These are phyloP conservation scores for Oreortyx pictus DNA, from an alignment of 2,797 vertebrate genomes.

Conservation along the genomic window DNA sequence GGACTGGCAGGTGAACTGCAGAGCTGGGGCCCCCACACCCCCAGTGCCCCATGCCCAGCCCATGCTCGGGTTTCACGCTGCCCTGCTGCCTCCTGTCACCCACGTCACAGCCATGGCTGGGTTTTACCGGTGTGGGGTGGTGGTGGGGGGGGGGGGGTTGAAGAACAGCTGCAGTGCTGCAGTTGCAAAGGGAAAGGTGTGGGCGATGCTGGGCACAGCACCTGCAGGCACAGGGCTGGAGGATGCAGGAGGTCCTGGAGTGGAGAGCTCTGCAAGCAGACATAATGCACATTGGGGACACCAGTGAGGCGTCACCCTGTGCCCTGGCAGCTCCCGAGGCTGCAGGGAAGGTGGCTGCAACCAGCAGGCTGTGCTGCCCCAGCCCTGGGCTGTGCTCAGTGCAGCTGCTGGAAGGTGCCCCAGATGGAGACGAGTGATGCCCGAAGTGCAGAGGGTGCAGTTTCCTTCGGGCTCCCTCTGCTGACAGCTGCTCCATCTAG, in stretches of 20 bases:
- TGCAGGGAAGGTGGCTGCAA: accelerated
- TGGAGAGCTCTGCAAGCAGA: not conserved
- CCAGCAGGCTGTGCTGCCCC: not conserved
- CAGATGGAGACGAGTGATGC: accelerated
- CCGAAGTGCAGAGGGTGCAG: accelerated
- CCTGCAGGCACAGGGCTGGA: not conserved
- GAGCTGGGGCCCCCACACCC: accelerated
- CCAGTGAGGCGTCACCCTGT: not conserved
- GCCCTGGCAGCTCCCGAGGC: not conserved
- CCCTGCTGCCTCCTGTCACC: not conserved
- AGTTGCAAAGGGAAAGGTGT: accelerated
- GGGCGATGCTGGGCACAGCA: accelerated
- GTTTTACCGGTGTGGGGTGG: not conserved
- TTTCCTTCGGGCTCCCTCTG: slow-evolving; percentile 39
- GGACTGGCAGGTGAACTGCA: accelerated
- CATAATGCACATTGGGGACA: accelerated
- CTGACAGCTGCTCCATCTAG: accelerated
- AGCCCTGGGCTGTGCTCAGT: no score
- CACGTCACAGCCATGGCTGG: not conserved
- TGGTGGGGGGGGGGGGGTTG: no score
- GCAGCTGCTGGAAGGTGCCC: accelerated
- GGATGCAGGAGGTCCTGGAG: not conserved
- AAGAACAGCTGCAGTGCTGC: not conserved
- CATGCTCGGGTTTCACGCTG: accelerated
- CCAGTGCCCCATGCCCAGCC: not conserved